phyloP scores from a whole-genome alignment of 2,888 invertebrate genomes.

The Scotopteryx bipunctaria region DNA sequence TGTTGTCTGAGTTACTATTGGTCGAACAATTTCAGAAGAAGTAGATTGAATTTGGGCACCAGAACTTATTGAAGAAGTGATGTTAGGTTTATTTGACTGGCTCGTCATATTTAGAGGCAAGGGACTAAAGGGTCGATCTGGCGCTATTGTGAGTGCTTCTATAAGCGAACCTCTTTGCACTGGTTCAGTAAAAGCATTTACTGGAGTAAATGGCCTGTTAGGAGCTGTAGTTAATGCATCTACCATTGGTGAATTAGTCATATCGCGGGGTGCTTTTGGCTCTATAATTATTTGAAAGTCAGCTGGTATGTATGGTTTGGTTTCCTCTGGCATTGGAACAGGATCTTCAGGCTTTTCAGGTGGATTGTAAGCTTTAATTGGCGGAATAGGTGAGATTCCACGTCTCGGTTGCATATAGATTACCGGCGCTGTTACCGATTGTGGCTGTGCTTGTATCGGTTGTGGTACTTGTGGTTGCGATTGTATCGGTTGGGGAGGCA shows the following conservation, averaged over 20 bases:
- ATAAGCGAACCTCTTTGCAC: slow-evolving; percentile 78
- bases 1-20: slow-evolving; percentile 64
- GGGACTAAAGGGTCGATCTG: slow-evolving; percentile 85
- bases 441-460: slow-evolving; percentile 42
- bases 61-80: slow-evolving; percentile 52
- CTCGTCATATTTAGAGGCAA: slow-evolving; percentile 73
- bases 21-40: slow-evolving; percentile 60
- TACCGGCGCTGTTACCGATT: slow-evolving; percentile 42
- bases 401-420: slow-evolving; percentile 61
- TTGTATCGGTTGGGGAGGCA: slow-evolving; percentile 13
- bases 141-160: slow-evolving; percentile 85
- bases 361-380: slow-evolving; percentile 74
- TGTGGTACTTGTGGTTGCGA: background rate
- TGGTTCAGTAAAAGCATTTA: slow-evolving; percentile 61
- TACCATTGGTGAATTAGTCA: slow-evolving; percentile 85
- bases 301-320: slow-evolving; percentile 86
- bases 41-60: slow-evolving; percentile 36
- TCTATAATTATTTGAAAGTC: slow-evolving; percentile 84
- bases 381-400: slow-evolving; percentile 68
- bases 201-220: slow-evolving; percentile 84
- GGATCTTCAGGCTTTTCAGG: slow-evolving; percentile 75
- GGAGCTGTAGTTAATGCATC: slow-evolving; percentile 88
- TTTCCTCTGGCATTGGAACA: slow-evolving; percentile 86
- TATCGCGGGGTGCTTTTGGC: slow-evolving; percentile 70
- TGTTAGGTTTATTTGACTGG: slow-evolving; percentile 57